These are phyloP conservation scores for Rhea pennata DNA, from an alignment of 2,113 vertebrate species.

Conservation along the genomic window DNA sequence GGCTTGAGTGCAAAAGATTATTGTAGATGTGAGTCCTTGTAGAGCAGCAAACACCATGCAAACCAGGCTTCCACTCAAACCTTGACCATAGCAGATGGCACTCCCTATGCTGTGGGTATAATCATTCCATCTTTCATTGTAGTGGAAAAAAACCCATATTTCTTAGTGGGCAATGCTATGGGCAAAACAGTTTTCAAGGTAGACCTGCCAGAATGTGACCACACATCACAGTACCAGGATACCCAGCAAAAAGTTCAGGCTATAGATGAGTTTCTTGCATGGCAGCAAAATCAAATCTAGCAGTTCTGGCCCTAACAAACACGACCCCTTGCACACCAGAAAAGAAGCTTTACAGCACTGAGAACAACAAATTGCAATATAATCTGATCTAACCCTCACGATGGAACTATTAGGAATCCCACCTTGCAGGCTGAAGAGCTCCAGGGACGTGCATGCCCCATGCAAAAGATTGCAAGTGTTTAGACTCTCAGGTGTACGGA, in stretches of 20 bases:
- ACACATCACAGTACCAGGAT: neutral
- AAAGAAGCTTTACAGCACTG: neutral
- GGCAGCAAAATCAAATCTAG: neutral
- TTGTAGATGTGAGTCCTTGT: neutral
- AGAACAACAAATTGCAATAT: neutral
- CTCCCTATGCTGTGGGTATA: neutral
- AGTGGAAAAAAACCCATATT: neutral
- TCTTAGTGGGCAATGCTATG: neutral
- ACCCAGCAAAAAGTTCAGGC: neutral
- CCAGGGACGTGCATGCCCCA: fast-evolving
- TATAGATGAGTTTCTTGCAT: neutral
- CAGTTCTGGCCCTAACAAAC: neutral
- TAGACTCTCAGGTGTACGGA: neutral
- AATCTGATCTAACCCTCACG: neutral
- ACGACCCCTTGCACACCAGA: neutral
- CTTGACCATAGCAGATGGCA: neutral
- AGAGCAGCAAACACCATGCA: neutral
- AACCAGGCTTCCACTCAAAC: neutral
- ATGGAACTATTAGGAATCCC: neutral
- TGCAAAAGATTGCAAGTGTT: neutral
- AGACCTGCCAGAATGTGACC: neutral
- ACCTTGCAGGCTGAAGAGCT: neutral
- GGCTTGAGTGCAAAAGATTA: neutral
- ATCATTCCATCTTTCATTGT: neutral
- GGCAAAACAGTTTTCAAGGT: neutral